These are phyloP conservation scores for Cheilosia pagana DNA, from an alignment of 2,888 invertebrate genomes.

Conservation along the genomic window DNA sequence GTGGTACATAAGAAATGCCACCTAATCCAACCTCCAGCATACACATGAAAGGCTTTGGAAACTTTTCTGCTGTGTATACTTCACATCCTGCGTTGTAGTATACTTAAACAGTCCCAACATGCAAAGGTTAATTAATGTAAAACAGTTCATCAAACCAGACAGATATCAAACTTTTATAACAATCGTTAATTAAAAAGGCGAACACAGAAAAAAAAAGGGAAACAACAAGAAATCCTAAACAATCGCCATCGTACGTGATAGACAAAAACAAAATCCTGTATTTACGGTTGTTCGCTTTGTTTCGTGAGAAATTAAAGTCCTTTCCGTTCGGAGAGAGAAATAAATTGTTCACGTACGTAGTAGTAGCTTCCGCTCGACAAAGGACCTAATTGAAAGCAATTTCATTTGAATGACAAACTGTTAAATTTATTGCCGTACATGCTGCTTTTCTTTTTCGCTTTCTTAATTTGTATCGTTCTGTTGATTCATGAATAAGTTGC, in stretches of 20 bases:
- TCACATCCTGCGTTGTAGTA: neutral
- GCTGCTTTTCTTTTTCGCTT: slow-evolving; percentile 5
- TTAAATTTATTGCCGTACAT: slow-evolving; percentile 62
- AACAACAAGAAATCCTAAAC: slow-evolving; percentile 31
- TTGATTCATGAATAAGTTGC: neutral
- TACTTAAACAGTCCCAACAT: neutral
- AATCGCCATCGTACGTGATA: slow-evolving; percentile 56
- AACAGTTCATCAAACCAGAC: slow-evolving; percentile 47
- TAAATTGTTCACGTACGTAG: slow-evolving; percentile 60
- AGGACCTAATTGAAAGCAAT: slow-evolving; percentile 60
- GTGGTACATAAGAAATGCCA: too few species aligned
- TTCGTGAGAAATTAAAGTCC: slow-evolving; percentile 56
- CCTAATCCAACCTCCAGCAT: neutral
- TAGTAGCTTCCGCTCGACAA: slow-evolving; percentile 50
- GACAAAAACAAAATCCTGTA: slow-evolving; percentile 48
- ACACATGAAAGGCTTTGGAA: neutral
- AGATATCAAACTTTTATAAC: slow-evolving; percentile 32
- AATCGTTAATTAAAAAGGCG: slow-evolving; percentile 52
- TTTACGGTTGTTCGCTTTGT: slow-evolving; percentile 42
- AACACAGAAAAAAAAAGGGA: neutral
- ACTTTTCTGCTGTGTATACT: too few species aligned
- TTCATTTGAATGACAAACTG: slow-evolving; percentile 62
- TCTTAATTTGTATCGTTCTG: too few species aligned
- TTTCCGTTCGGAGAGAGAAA: slow-evolving; percentile 18
- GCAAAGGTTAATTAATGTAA: slow-evolving; percentile 55